phyloP scores from a whole-genome alignment of 2,113 vertebrate genomes.

The Protobothrops flavoviridis region DNA sequence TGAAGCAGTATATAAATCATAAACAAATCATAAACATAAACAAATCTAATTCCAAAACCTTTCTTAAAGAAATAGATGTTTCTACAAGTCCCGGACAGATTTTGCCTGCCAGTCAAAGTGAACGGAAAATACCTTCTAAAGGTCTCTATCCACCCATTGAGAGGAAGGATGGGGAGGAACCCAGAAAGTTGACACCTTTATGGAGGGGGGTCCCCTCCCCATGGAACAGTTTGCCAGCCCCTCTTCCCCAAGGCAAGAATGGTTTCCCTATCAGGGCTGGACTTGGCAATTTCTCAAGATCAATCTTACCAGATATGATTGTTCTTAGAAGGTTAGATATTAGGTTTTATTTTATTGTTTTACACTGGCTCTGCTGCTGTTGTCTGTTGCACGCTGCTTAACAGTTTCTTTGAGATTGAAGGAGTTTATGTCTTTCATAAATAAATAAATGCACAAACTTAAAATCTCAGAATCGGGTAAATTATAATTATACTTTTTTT shows the following conservation, averaged over 20 bases:
- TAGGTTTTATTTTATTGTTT: background rate
- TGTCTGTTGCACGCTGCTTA: background rate
- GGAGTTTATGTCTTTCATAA: background rate
- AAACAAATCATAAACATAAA: background rate
- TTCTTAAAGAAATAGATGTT: background rate
- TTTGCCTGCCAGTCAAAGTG: background rate
- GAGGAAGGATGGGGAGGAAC: background rate
- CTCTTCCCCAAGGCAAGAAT: background rate
- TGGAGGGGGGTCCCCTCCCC: background rate
- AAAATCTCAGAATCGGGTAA: background rate
- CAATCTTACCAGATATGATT: background rate
- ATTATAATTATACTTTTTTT: background rate
- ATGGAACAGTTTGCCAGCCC: background rate
- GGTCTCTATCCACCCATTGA: background rate
- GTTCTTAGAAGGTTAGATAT: background rate
- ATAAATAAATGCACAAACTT: background rate
- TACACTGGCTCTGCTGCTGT: background rate
- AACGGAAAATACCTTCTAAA: background rate
- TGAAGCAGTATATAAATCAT: background rate
- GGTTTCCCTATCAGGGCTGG: background rate
- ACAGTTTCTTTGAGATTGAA: background rate
- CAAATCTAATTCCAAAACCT: background rate
- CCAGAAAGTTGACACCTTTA: background rate
- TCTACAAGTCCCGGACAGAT: background rate
- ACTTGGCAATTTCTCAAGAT: background rate